Evolutionary conservation across 1,140 invertebrate species (phyloP).

Genomic region (Ips typographus): DNA sequence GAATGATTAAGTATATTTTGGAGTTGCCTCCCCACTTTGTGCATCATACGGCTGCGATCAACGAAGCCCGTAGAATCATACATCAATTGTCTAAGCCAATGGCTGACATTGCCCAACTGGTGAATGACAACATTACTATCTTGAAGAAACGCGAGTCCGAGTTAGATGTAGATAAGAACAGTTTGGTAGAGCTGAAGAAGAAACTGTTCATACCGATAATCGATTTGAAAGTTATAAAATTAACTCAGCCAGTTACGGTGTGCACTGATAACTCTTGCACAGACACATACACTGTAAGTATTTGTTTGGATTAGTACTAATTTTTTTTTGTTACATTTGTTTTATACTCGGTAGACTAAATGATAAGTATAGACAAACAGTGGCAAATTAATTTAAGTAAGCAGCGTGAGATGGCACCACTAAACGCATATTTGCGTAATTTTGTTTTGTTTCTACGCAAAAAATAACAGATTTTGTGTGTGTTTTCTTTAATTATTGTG

Average conservation of each 20-base stretch:
- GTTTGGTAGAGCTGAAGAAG: constrained; percentile 39
- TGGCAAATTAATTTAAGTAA: not conserved
- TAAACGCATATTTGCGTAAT: no score
- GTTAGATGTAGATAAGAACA: constrained; percentile 26
- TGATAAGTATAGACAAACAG: no score
- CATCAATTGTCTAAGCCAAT: constrained; percentile 45
- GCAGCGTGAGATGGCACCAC: no score
- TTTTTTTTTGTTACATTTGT: not conserved
- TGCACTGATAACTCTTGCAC: constrained; percentile 44
- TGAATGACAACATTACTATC: constrained; percentile 43
- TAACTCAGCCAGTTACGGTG: constrained; percentile 46
- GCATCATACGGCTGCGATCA: constrained; percentile 43
- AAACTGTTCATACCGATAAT: constrained; percentile 46
- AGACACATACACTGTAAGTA: constrained; percentile 42
- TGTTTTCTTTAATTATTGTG: no score
- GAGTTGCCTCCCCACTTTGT: constrained; percentile 44
- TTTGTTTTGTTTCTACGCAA: no score
- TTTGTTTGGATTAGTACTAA: constrained; percentile 24
- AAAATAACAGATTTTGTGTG: no score
- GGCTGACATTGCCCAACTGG: constrained; percentile 47
- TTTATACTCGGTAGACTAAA: not conserved
- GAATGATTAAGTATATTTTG: constrained; percentile 43
- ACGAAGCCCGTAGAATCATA: constrained; percentile 46
- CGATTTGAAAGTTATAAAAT: constrained; percentile 39
- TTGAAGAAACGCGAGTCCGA: constrained; percentile 37